Percentiles rank a stretch among this genome's conserved stretches.
These are phyloP conservation scores for Craterocephalus amniculus DNA, from an alignment of 2,797 vertebrate species.

Conservation along the genomic window DNA sequence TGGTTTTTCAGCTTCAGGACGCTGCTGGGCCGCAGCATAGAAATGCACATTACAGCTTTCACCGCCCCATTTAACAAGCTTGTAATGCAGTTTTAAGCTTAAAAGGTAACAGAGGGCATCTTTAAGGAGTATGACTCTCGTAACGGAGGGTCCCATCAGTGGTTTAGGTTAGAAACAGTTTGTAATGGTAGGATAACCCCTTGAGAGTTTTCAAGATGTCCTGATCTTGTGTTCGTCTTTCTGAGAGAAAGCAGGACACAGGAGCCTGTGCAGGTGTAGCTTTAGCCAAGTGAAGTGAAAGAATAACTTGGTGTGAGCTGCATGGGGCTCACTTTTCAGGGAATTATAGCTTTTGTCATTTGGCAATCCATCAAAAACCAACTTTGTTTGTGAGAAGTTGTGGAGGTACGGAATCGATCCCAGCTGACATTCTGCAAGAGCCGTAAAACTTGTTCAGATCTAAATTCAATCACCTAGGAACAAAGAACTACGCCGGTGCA, in stretches of 20 bases:
- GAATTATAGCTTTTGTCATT: background rate
- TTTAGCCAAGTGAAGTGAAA: constrained; percentile 9
- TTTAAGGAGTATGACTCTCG: background rate
- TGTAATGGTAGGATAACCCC: background rate
- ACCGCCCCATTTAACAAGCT: too few species aligned
- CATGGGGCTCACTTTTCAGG: constrained; percentile 1
- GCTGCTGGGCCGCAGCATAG: too few species aligned
- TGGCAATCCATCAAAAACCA: constrained; percentile 7
- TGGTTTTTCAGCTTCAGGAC: too few species aligned
- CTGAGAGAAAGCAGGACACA: background rate
- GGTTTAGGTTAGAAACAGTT: background rate
- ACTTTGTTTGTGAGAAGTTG: constrained; percentile 1
- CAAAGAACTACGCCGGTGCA: background rate
- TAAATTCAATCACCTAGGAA: background rate
- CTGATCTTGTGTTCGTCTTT: background rate
- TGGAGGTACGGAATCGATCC: background rate
- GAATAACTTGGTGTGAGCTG: background rate
- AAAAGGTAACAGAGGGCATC: too few species aligned
- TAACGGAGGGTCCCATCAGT: background rate
- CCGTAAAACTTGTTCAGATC: background rate
- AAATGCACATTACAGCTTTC: too few species aligned
- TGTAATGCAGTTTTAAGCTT: too few species aligned
- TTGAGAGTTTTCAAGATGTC: background rate
- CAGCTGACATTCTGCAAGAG: constrained; percentile 2
- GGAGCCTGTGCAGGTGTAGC: background rate